Conservation (phyloP, 2,888 invertebrate genomes). For the Chymomyza amoena region DNA sequence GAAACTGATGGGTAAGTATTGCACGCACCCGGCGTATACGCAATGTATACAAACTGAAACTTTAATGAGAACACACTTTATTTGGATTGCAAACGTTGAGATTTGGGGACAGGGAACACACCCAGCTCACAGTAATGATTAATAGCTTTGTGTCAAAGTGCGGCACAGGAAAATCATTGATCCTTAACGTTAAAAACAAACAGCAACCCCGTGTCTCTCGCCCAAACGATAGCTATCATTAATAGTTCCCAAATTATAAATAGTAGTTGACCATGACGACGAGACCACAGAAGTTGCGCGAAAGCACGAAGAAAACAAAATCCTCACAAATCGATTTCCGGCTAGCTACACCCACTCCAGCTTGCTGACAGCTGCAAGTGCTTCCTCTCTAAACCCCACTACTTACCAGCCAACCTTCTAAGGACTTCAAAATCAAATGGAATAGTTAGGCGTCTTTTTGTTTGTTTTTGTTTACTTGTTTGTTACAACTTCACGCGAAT, state of each 20-base stretch:
- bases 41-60: slow-evolving; percentile 20
- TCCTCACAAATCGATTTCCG: slow-evolving; percentile 71
- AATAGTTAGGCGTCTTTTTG: slow-evolving; percentile 32
- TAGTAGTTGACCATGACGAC: slow-evolving; percentile 67
- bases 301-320: slow-evolving; percentile 64
- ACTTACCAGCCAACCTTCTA: slow-evolving; percentile 16
- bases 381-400: slow-evolving; percentile 16
- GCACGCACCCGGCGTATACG: slow-evolving; percentile 26
- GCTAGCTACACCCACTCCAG: slow-evolving; percentile 33
- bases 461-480: slow-evolving; percentile 57
- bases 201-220: slow-evolving; percentile 35
- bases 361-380: slow-evolving; percentile 65
- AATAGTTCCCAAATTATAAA: slow-evolving; percentile 70
- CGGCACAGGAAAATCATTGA: slow-evolving; percentile 63
- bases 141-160: slow-evolving; percentile 59
- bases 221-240: slow-evolving; percentile 52
- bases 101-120: slow-evolving; percentile 2
- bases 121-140: slow-evolving; percentile 52
- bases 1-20: slow-evolving; percentile 86
- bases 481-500: slow-evolving; percentile 57
- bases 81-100: slow-evolving; percentile 35
- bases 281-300: slow-evolving; percentile 43
- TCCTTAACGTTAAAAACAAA: slow-evolving; percentile 54
- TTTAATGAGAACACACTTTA: slow-evolving; percentile 22
- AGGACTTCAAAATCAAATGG: slow-evolving; percentile 52